Conservation (phyloP, 1,140 invertebrate species). For the Drosophila miranda region DNA sequence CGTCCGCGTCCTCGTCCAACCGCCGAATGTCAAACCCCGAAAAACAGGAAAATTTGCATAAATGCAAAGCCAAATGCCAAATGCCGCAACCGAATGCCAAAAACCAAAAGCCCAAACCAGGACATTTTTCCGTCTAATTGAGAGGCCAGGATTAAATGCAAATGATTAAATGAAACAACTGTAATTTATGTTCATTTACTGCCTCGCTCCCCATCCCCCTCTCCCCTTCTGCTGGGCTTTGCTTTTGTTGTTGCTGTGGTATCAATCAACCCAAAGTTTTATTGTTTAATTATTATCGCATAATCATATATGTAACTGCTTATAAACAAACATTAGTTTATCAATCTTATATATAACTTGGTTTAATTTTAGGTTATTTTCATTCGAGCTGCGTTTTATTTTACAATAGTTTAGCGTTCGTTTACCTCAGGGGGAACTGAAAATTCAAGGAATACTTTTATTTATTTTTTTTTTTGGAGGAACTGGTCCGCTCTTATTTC, state of each 20-base stretch:
- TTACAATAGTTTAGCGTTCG: conserved; percentile 62
- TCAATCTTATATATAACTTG: conserved; percentile 68
- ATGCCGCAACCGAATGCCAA: conserved; percentile 40
- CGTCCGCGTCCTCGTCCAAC: conserved; percentile 9
- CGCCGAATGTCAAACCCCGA: conserved; percentile 65
- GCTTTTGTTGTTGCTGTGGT: conserved; percentile 38
- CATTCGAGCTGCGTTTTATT: conserved; percentile 52
- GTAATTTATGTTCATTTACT: conserved; percentile 75
- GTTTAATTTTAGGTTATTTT: conserved; percentile 50
- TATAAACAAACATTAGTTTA: conserved; percentile 44
- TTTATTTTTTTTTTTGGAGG: conserved; percentile 5
- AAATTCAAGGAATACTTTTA: too few relatives aligned
- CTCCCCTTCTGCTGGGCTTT: conserved; percentile 51
- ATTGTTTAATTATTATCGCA: conserved; percentile 73
- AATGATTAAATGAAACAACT: conserved; percentile 76
- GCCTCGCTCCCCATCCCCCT: background rate
- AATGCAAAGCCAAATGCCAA: conserved; percentile 55
- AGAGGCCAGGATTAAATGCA: conserved; percentile 73
- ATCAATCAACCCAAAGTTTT: conserved; percentile 73
- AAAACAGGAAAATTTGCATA: conserved; percentile 46
- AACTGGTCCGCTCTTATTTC: background rate
- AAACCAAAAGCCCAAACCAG: conserved; percentile 25
- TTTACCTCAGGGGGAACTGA: conserved; percentile 14
- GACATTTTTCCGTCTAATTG: conserved; percentile 60
- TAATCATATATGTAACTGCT: conserved; percentile 68